A percentile compares a stretch with the other conserved stretches of the same genome.
Conservation (phyloP, 2,888 invertebrate genomes). For the Poecilobothrus nobilitatus region DNA sequence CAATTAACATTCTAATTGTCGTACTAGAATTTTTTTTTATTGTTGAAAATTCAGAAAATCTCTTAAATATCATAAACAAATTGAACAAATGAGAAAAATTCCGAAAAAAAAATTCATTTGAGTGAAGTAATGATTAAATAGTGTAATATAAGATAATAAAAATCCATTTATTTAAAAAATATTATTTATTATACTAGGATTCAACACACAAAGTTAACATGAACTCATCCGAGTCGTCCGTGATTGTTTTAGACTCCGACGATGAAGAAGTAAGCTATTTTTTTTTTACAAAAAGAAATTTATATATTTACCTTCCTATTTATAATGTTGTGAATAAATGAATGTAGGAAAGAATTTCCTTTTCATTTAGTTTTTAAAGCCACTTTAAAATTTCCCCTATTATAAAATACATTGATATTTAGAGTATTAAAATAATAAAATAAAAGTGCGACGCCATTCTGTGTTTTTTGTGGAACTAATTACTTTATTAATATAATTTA, state of each 20-base stretch:
- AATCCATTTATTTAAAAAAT: neutral
- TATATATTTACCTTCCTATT: neutral
- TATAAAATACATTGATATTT: neutral
- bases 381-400: neutral
- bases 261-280: slow-evolving; percentile 1
- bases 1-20: neutral
- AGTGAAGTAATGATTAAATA: slow-evolving; percentile 3
- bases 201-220: neutral
- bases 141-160: neutral
- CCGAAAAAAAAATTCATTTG: neutral
- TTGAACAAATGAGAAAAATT: slow-evolving; percentile 5
- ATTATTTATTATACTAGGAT: neutral
- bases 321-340: neutral
- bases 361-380: neutral
- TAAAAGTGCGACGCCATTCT: neutral
- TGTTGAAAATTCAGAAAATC: neutral
- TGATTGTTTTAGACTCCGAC: neutral
- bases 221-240: slow-evolving; percentile 5
- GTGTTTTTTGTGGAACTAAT: neutral
- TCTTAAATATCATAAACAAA: slow-evolving; percentile 6
- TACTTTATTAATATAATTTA: neutral
- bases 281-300: neutral
- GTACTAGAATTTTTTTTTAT: slow-evolving; percentile 2
- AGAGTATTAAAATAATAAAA: neutral
- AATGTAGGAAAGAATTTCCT: neutral